Evolutionary conservation across 2,797 vertebrate genomes (phyloP), one percentile per base, ranked within the genome.

Genomic region (Characodon lateralis): DNA sequence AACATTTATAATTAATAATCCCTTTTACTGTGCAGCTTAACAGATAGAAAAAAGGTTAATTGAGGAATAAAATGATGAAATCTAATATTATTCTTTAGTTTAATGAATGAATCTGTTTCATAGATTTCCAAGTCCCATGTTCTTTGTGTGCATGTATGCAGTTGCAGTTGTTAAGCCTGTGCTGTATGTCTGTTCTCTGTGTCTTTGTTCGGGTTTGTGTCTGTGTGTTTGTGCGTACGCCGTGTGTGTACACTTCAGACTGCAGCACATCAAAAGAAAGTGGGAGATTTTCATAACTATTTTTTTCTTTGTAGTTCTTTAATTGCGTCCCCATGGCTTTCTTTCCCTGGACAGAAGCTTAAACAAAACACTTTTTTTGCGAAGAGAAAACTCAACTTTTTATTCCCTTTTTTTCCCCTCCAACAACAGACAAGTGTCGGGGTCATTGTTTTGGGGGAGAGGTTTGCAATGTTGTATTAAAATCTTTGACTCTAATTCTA

Each of bases 281-380:
- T 90, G 92, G 92, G 92, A 94, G 91, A 95, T 95, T 95, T 95
- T 96, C 94, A 95, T 96, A 95, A 95, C 93, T 94, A 93, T 94
- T 95, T 94, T 95, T 94, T 92, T 95, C 95, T 96, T 95, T 96
- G 95, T 95, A 96, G 94, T 95, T 95, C 94, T 94, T 95, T 96
- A 96, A 96, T 96, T 96, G 94, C 93, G 82, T 96, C 96, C 96
- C 96, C 86, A 91, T 94, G 95, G 96, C 93, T 94, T 96, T 95
- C 94, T 89, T 91, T 95, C 93, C 94, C 92, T 94, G 94, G 93
- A 95, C 94, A 96, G 94, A 94, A 94, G 95, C 94, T 94, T 94
- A 95, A 94, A 94, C 94, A 95, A 94, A 95, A 95, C 92, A 95
- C 91, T 92, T 85, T 94, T 92, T 94, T 92, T 88, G 91, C 85